A percentile compares a stretch with the other conserved stretches of the same genome.
phyloP scores from a whole-genome alignment of 2,888 invertebrate genomes.

The Athetis lepigone region DNA sequence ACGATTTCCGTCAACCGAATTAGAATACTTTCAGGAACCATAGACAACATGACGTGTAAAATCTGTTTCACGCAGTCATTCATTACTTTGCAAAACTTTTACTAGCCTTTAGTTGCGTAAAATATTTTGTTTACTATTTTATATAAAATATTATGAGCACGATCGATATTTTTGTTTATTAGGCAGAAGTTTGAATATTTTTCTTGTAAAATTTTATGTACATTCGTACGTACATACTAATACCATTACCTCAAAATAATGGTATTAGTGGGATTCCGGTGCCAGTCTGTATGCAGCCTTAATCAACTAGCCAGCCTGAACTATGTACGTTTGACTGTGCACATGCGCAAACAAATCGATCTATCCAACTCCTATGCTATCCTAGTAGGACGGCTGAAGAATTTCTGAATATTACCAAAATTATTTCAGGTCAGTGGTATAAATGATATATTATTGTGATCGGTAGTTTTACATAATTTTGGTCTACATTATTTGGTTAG shows the following conservation, averaged over 20 bases:
- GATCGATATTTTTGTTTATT: too few relatives aligned
- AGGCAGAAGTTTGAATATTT: too few relatives aligned
- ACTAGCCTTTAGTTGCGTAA: not conserved
- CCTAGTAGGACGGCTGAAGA: not conserved
- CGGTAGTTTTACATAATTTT: not conserved
- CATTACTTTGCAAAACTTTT: not conserved
- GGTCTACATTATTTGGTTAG: not conserved
- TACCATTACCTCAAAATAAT: too few relatives aligned
- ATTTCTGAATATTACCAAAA: not conserved
- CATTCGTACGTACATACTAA: too few relatives aligned
- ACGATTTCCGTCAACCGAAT: too few relatives aligned
- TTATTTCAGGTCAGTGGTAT: not conserved
- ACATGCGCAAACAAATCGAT: conserved; percentile 24
- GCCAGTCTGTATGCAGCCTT: not conserved
- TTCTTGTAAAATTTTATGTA: too few relatives aligned
- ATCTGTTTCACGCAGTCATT: not conserved
- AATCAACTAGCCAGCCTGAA: too few relatives aligned
- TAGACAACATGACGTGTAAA: not conserved
- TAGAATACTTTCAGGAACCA: too few relatives aligned
- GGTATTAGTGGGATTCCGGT: not conserved
- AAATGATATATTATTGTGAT: not conserved
- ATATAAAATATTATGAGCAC: too few relatives aligned
- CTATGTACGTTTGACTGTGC: not conserved
- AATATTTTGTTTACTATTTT: too few relatives aligned
- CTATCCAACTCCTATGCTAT: not conserved